These are phyloP conservation scores for Chloroceryle aenea DNA, from an alignment of 2,113 vertebrate genomes.

Conservation along the genomic window DNA sequence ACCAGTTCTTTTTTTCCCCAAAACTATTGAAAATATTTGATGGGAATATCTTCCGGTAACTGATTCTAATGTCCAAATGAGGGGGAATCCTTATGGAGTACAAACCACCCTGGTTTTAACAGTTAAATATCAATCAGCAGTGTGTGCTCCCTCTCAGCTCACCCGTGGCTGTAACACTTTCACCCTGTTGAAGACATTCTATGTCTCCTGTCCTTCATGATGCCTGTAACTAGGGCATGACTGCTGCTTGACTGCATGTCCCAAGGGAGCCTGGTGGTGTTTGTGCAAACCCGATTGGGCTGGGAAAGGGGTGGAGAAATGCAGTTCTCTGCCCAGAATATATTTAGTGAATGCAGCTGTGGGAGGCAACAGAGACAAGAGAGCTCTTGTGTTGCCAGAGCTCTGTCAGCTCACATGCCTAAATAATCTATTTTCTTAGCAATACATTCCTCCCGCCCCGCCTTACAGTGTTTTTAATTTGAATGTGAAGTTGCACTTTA, in stretches of 20 bases:
- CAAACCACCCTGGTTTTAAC: background rate
- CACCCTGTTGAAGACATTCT: background rate
- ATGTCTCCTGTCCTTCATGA: background rate
- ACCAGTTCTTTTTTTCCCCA: background rate
- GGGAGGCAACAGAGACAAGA: slow-evolving; percentile 58
- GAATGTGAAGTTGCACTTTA: background rate
- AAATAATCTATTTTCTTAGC: slow-evolving; percentile 9
- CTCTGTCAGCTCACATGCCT: background rate
- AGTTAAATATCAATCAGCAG: background rate
- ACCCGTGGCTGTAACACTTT: background rate
- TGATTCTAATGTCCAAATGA: background rate
- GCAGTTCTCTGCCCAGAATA: slow-evolving; percentile 42
- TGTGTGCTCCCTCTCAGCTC: background rate
- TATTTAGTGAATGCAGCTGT: slow-evolving; percentile 69
- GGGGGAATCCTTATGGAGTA: background rate
- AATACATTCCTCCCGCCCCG: background rate
- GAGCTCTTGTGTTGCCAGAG: slow-evolving; percentile 35
- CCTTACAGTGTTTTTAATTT: background rate
- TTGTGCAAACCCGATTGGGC: slow-evolving; percentile 45
- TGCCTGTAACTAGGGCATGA: slow-evolving; percentile 13
- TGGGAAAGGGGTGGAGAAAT: slow-evolving; percentile 47
- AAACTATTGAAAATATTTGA: background rate
- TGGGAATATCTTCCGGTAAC: background rate
- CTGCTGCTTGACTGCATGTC: background rate
- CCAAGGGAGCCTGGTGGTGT: background rate